phyloP scores from a whole-genome alignment of 2,888 invertebrate genomes.

The Caenorhabditis virilis region DNA sequence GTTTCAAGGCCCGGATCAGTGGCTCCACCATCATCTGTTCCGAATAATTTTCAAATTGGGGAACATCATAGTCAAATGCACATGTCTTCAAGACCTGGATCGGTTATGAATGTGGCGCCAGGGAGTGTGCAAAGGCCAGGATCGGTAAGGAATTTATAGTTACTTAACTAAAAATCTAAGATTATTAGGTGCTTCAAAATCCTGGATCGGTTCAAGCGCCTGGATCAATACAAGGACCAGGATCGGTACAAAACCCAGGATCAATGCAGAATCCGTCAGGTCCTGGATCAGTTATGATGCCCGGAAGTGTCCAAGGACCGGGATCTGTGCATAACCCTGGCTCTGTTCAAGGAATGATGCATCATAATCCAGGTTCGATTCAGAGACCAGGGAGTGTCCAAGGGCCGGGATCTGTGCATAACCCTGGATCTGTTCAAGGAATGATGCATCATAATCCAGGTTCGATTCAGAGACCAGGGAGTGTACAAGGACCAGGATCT shows the following conservation, averaged over 20 bases:
- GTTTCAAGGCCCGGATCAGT: conserved; percentile 28
- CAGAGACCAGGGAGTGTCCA: neutral
- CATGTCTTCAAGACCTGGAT: neutral
- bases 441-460: too few relatives aligned
- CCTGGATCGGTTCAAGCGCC: neutral
- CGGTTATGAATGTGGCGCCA: neutral
- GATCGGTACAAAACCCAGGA: neutral
- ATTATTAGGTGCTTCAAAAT: too few relatives aligned
- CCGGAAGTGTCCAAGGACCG: conserved; percentile 1
- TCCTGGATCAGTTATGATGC: conserved; percentile 21
- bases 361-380: conserved; percentile 6
- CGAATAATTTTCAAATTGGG: conserved; percentile 16
- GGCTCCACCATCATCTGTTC: conserved; percentile 29
- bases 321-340: neutral
- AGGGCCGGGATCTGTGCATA: neutral
- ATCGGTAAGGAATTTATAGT: neutral
- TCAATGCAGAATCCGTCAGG: neutral
- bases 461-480: conserved; percentile 4
- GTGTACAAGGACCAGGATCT: conserved; percentile 12
- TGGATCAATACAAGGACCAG: neutral
- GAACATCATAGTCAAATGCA: conserved; percentile 1
- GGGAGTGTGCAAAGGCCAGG: neutral
- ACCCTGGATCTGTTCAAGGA: conserved; percentile 1
- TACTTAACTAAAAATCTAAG: too few relatives aligned
- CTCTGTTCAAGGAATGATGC: conserved; percentile 6